phyloP scores from a whole-genome alignment of 2,888 invertebrate species.

The Allacma fusca region DNA sequence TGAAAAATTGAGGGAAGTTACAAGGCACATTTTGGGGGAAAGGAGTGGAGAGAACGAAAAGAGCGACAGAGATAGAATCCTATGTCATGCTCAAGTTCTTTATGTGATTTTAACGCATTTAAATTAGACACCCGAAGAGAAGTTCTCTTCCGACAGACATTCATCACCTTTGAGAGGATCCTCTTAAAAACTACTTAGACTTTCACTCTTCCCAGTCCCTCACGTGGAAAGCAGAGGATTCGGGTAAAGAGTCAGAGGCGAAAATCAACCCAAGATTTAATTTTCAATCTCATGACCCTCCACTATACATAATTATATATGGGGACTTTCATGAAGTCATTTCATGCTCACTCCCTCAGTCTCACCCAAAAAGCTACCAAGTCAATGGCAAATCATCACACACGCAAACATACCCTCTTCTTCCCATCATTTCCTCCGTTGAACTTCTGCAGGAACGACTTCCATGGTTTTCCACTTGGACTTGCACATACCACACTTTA shows the following conservation, averaged over 20 bases:
- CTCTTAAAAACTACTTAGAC: conserved; percentile 41
- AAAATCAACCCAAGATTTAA: conserved; percentile 1
- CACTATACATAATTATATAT: no score
- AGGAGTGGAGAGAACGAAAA: conserved; percentile 8
- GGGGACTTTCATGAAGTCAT: no score
- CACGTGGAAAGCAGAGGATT: conserved; percentile 7
- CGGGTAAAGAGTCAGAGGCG: not conserved
- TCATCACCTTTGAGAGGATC: conserved; percentile 45
- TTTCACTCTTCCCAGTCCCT: conserved; percentile 25
- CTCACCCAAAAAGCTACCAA: not conserved
- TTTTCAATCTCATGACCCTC: conserved; percentile 1
- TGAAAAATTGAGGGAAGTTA: conserved; percentile 10
- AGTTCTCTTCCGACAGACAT: conserved; percentile 41
- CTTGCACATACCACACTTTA: no score
- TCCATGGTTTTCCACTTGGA: no score
- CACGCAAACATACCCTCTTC: conserved; percentile 15
- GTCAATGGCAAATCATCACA: conserved; percentile 20
- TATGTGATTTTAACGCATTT: conserved; percentile 40
- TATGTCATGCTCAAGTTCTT: conserved; percentile 34
- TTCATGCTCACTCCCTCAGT: not conserved
- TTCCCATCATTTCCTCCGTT: not conserved
- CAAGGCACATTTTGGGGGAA: no score
- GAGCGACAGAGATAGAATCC: not conserved
- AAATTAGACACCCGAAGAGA: conserved; percentile 42
- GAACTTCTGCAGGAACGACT: no score